Evolutionary conservation across 2,888 invertebrate species (phyloP).

Genomic region (Cerastoderma edule): DNA sequence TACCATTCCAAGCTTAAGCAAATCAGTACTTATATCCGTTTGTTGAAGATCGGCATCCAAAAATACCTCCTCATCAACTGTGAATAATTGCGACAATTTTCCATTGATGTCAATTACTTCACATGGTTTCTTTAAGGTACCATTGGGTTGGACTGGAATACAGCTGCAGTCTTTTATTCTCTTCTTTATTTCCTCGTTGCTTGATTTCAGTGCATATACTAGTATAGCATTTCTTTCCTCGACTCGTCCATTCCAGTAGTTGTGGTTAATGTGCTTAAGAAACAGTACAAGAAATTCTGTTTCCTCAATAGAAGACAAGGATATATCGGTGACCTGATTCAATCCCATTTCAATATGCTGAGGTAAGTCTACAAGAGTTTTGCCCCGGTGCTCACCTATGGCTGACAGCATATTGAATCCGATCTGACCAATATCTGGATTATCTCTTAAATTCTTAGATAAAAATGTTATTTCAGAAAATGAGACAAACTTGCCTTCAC

Average conservation of each 20-base stretch:
- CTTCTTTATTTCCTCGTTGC: neutral
- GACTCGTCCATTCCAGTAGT: conserved; percentile 13
- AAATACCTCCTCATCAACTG: conserved; percentile 67
- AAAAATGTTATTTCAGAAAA: conserved; percentile 40
- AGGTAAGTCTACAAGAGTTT: conserved; percentile 28
- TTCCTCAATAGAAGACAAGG: neutral
- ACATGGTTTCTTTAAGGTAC: conserved; percentile 41
- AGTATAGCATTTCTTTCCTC: neutral
- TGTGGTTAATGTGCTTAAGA: conserved; percentile 7
- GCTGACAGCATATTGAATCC: conserved; percentile 22
- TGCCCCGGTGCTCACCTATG: neutral
- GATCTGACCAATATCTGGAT: conserved; percentile 30
- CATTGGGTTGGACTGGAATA: conserved; percentile 32
- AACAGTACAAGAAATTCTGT: conserved; percentile 2
- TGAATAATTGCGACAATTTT: conserved; percentile 59
- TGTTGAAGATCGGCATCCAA: conserved; percentile 46
- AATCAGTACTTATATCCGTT: conserved; percentile 21
- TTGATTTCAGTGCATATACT: conserved; percentile 6
- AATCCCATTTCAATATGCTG: neutral
- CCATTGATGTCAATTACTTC: conserved; percentile 69
- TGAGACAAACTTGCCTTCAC: conserved; percentile 16
- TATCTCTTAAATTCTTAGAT: conserved; percentile 24
- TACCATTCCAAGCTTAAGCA: conserved; percentile 66
- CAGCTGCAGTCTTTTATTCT: conserved; percentile 30
- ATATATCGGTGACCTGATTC: neutral